Evolutionary conservation across 1,140 invertebrate species (phyloP), one percentile per base, ranked within the genome.

Genomic region (Bombus waltoni): DNA sequence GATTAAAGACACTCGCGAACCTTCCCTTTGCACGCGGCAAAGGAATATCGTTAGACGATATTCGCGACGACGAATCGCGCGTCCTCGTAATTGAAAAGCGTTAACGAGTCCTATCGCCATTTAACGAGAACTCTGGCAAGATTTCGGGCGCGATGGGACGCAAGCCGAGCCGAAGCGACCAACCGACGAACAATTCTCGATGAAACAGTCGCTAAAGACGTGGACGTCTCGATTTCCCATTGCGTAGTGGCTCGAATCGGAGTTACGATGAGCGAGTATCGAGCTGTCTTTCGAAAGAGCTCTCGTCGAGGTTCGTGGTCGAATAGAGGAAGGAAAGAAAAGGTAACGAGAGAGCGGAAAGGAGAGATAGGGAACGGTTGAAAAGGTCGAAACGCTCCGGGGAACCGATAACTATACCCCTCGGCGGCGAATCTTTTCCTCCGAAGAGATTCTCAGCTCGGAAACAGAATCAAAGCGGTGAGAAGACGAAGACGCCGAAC

Each of bases 391-490:
- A 85, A 85, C 77, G 87, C 84, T 76, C 72, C 74, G 72, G 77
- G 87, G 87, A 87, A 82, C 87, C 81, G 89, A 91, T 91, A 91
- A 91, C 89, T 88, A 83, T 75, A 82, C 77, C 72, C 87, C 68
- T 77, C 73, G 83, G 81, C 80, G 47, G 79, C 62, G 86, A 88
- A 91, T 86, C 83, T 83, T 81, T 90, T 89, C 84, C 87, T 44
- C 15, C 88, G 78, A 84, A 88, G 78, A 87, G 84, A 83, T 89
- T 88, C 86, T 86, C 76, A 68, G 82, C 73, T 62, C 78, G 65
- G 81, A 68, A 90, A 87, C 76, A 68, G 72, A 88, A 72, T 82
- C 83, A 88, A 88, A 90, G 85, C 89, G 25, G 9, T 28, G 42
- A 57, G 18, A n/a, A 59, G 80, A 88, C 42, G 73, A 62, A 83